Percentiles rank a stretch among this genome's conserved stretches.
These are phyloP conservation scores for Odiellus spinosus DNA, from an alignment of 2,888 invertebrate genomes.

Conservation along the genomic window DNA sequence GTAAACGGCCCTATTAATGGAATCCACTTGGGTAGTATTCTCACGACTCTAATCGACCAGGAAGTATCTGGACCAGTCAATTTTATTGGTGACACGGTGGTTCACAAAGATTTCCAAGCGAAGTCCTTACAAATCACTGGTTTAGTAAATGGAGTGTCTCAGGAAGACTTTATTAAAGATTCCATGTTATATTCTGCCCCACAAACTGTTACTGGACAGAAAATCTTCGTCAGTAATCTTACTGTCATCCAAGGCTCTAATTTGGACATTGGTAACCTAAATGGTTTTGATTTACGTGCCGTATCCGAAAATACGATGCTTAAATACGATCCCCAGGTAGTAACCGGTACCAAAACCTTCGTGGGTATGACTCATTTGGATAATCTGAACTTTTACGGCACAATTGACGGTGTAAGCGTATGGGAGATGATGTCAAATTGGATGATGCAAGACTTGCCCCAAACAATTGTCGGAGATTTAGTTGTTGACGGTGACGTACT, in stretches of 20 bases:
- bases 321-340: conserved; percentile 4
- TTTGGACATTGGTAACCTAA: conserved; percentile 1
- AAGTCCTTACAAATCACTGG: too few relatives aligned
- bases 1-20: conserved; percentile 9
- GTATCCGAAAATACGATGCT: conserved; percentile 12
- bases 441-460: conserved; percentile 4
- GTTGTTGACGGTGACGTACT: conserved; percentile 3
- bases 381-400: neutral
- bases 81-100: too few relatives aligned
- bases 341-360: conserved; percentile 9
- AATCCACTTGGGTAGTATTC: conserved; percentile 1
- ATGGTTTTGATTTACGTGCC: neutral
- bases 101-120: too few relatives aligned
- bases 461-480: conserved; percentile 3
- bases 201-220: conserved; percentile 7
- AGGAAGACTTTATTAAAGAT: conserved; percentile 7
- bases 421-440: conserved; percentile 4
- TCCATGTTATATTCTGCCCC: conserved; percentile 7
- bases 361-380: neutral
- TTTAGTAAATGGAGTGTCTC: neutral
- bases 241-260: neutral
- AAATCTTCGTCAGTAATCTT: conserved; percentile 2
- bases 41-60: too few relatives aligned
- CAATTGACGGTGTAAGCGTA: conserved; percentile 5
- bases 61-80: too few relatives aligned